Evolutionary conservation across 2,888 invertebrate genomes (phyloP).

Genomic region (Coleophora deauratella): DNA sequence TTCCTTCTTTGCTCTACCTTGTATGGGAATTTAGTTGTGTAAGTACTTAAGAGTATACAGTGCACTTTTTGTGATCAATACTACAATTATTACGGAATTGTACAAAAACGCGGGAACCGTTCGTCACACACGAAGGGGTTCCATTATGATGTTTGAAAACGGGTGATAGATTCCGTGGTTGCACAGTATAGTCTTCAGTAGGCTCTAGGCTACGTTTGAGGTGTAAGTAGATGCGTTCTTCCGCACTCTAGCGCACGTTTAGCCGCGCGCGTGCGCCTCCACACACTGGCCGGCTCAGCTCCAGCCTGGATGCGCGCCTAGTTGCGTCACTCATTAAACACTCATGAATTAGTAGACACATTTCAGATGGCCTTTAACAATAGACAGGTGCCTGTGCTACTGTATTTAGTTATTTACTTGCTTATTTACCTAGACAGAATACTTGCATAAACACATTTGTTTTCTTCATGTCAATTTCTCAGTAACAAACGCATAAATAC

Average conservation of each 20-base stretch:
- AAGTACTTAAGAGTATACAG: slow-evolving; percentile 8
- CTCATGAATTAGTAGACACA: slow-evolving; percentile 15
- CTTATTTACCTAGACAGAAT: too few relatives aligned
- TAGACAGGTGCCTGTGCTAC: too few relatives aligned
- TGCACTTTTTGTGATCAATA: slow-evolving; percentile 10
- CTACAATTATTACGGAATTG: neutral
- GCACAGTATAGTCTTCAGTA: too few relatives aligned
- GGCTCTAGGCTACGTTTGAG: slow-evolving; percentile 12
- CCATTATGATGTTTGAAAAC: slow-evolving; percentile 2
- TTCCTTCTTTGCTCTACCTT: neutral
- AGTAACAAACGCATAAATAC: too few relatives aligned
- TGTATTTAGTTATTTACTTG: too few relatives aligned
- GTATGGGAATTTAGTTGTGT: slow-evolving; percentile 8
- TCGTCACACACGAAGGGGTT: slow-evolving; percentile 17
- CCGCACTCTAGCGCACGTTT: slow-evolving; percentile 33
- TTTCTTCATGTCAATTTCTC: too few relatives aligned
- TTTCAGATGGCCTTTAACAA: slow-evolving; percentile 3
- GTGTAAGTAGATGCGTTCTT: slow-evolving; percentile 21
- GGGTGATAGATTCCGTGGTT: slow-evolving; percentile 4
- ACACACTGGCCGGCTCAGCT: slow-evolving; percentile 22
- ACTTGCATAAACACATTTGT: too few relatives aligned
- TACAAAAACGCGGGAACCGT: slow-evolving; percentile 24
- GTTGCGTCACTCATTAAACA: slow-evolving; percentile 30
- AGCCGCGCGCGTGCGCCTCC: slow-evolving; percentile 32
- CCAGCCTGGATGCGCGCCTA: slow-evolving; percentile 14